Evolutionary conservation across 92 coral and sea anemone species (phyloP).

Genomic region (Parazoanthus atlanticus): DNA sequence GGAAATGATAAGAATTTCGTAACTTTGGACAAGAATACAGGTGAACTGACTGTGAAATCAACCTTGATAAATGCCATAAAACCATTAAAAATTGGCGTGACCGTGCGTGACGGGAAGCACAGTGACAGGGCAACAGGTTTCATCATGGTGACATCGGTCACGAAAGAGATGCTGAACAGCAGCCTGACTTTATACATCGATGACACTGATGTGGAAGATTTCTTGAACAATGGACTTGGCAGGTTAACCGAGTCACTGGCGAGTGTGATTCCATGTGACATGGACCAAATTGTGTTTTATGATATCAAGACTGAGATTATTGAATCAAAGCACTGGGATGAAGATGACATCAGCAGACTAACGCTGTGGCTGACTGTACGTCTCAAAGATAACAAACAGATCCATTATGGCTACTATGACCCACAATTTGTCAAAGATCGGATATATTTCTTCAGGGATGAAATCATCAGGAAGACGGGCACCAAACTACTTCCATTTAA

Average conservation of each 20-base stretch:
- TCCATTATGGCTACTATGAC: conserved; percentile 59
- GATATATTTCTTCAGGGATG: conserved; percentile 64
- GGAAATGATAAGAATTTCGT: conserved; percentile 77
- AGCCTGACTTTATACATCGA: conserved; percentile 79
- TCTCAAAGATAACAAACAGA: conserved; percentile 45
- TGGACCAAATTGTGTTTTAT: conserved; percentile 78
- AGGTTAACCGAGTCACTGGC: conserved; percentile 63
- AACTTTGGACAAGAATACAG: conserved; percentile 66
- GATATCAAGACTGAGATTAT: conserved; percentile 66
- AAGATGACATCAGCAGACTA: conserved; percentile 66
- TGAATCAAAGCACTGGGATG: conserved; percentile 43
- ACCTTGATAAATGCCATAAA: conserved; percentile 71
- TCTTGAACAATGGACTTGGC: conserved; percentile 70
- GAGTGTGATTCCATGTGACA: conserved; percentile 48
- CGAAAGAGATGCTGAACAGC: conserved; percentile 71
- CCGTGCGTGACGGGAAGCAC: conserved; percentile 74
- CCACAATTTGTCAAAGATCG: conserved; percentile 61
- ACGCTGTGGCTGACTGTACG: conserved; percentile 84
- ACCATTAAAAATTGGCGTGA: conserved; percentile 64
- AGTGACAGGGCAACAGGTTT: conserved; percentile 66
- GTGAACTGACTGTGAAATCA: conserved; percentile 77
- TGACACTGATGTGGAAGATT: conserved; percentile 66
- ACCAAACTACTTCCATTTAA: conserved; percentile 67
- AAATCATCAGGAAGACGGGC: conserved; percentile 57
- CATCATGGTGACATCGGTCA: conserved; percentile 82